Base-by-base conservation (phyloP, 2,113 vertebrate species). In the Hepsetus odoe region DNA sequence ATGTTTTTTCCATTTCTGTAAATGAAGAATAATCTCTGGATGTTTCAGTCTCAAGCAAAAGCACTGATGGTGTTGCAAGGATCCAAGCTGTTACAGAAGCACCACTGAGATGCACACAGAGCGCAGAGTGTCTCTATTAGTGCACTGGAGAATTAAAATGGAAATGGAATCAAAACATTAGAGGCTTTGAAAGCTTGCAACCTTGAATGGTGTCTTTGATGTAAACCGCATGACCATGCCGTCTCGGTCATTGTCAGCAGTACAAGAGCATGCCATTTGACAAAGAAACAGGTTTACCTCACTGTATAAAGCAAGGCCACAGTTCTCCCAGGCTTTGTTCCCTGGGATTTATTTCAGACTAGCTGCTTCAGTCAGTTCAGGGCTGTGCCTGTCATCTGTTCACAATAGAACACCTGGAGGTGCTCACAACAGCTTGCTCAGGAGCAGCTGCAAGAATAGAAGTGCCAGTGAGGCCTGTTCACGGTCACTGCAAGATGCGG, bases 341-440 rank as follows among this genome's bases (percentile, higher is more conserved):
- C 74, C 76, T 66, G 46, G 72, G 84, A 84, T 82, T 82, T 86
- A 83, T 82, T 88, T 87, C 82, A 83, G 81, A 84, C 79, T 55
- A 76, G 72, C 73, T 69, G 69, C 77, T 68, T 76, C 64, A 80
- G 83, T 85, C 80, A 82, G 80, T 82, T 82, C 77, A 76, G 55
- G 72, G 77, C 71, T 85, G 73, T 74, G 77, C 53, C 72, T 80
- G 80, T 65, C 80, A 82, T 71, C 58, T 74, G 59, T 38, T 77
- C 72, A 80, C 80, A 85, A 82, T 69, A 76, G 73, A 70, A 69
- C 77, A 82, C 68, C 80, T 85, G 80, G 73, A 85, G 67, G 51
- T 58, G 32, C 49, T 72, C 61, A 64, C 51, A 72, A 67, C 44
- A 61, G 32, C 71, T 40, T 18, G 58, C 44, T 40, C 64, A 22